Percentiles rank a stretch among this genome's conserved stretches.
phyloP scores from a whole-genome alignment of 2,113 vertebrate species.

The Anser brachyrhynchus region DNA sequence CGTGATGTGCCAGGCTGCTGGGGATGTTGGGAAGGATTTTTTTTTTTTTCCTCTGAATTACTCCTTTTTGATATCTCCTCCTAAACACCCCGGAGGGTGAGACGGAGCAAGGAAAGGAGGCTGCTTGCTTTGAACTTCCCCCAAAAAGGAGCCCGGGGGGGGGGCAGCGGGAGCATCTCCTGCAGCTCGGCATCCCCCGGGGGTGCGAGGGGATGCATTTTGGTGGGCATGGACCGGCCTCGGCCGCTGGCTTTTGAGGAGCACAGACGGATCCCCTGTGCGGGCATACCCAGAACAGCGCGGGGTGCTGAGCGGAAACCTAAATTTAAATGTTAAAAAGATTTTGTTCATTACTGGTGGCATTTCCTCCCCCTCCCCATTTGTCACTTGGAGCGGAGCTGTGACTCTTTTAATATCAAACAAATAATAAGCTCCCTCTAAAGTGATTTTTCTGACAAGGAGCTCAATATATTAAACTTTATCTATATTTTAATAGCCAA shows the following conservation, averaged over 20 bases:
- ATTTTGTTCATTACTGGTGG: conserved; percentile 82
- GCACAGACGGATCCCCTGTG: not conserved
- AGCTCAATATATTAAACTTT: conserved; percentile 90
- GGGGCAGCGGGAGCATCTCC: no score
- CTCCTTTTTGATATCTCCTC: not conserved
- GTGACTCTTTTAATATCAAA: conserved; percentile 88
- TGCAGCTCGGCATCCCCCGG: no score
- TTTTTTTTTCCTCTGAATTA: not conserved
- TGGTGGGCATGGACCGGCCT: fast-evolving
- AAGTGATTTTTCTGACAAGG: conserved; percentile 89
- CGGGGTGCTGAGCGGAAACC: conserved; percentile 59
- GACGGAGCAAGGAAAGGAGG: not conserved
- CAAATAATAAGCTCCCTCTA: conserved; percentile 87
- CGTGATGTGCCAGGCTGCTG: not conserved
- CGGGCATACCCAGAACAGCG: conserved; percentile 19
- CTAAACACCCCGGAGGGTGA: not conserved
- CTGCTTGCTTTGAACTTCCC: not conserved
- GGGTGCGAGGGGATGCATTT: no score
- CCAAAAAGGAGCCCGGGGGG: no score
- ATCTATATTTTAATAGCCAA: conserved; percentile 90
- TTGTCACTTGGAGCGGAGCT: conserved; percentile 84
- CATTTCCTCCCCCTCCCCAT: conserved; percentile 76
- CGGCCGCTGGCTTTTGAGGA: not conserved
- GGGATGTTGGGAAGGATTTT: fast-evolving
- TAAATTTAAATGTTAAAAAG: conserved; percentile 85